These are phyloP conservation scores for Drosophila orena DNA, from an alignment of 1,140 invertebrate species.

Conservation along the genomic window DNA sequence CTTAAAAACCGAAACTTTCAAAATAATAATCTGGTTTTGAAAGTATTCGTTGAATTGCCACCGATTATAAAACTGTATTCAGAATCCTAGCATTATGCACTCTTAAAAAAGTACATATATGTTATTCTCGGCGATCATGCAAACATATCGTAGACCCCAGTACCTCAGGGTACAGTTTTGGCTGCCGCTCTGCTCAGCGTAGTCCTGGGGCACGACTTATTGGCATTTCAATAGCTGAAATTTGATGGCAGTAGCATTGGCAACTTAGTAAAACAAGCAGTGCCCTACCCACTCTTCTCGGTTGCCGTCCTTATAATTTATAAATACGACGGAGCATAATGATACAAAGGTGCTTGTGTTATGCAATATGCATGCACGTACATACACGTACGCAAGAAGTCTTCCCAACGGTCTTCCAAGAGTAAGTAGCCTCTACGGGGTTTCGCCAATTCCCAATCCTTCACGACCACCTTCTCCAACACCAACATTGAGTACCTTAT, in stretches of 20 bases:
- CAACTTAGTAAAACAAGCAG: conserved; percentile 2
- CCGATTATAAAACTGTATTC: too few species aligned
- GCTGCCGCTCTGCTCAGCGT: conserved; percentile 9
- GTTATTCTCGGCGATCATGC: too few species aligned
- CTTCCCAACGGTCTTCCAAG: conserved; percentile 1
- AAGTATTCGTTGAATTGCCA: too few species aligned
- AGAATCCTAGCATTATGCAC: too few species aligned
- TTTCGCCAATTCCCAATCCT: conserved; percentile 16
- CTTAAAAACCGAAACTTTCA: too few species aligned
- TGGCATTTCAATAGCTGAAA: conserved; percentile 78
- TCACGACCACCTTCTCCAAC: conserved; percentile 1
- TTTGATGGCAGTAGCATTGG: conserved; percentile 50
- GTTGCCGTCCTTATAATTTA: conserved; percentile 69
- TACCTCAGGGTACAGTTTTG: conserved; percentile 16
- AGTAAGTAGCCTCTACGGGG: conserved; percentile 22
- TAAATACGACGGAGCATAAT: conserved; percentile 75
- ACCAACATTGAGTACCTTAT: conserved; percentile 46
- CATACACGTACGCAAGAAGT: conserved; percentile 68
- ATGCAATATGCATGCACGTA: conserved; percentile 78
- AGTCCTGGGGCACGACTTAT: conserved; percentile 62
- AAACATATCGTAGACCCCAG: neutral
- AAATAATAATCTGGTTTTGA: too few species aligned
- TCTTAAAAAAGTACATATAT: too few species aligned
- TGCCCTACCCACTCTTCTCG: conserved; percentile 1
- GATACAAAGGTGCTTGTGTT: conserved; percentile 76